Base-by-base conservation (phyloP, 2,888 invertebrate genomes). In the Andrena praecox region DNA sequence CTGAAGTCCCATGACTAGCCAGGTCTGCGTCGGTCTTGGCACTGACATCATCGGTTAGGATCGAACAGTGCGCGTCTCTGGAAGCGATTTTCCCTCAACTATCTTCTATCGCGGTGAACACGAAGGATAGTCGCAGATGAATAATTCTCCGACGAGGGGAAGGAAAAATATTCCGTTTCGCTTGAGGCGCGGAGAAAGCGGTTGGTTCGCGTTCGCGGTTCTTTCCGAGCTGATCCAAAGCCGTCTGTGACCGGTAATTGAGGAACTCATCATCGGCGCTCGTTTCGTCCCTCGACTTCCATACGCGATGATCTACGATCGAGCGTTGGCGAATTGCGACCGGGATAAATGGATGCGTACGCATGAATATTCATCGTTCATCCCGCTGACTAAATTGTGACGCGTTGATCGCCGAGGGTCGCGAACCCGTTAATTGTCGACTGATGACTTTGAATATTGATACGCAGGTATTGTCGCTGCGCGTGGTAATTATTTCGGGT, bases 181-280 rank as follows among this genome's bases (percentile, higher is more conserved):
- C 85, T 80, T 86, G 86, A 77, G 87, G 67, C 77, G 52, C 79
- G 88, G 91, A 91, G 91, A 91, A 91, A 91, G 91, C 89, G 76
- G 71, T 56, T 72, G 60, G 52, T 31, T 77, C 62, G 71, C 50
- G 72, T 69, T 33, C 27, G 71, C 35, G 62, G 59, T 62, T 73
- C 72, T 56, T 69, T 62, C 35, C 33, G 59, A 16, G 48, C 74
- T 82, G 78, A 85, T 85, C 87, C 75, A 42, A 24, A 66, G 69
- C 79, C 63, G 72, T 66, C 60, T 79, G 68, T 69, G 79, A 79
- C 85, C 62, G 73, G 84, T 81, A 79, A 86, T 86, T 84, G 80
- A 63, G 54, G 64, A 75, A 68, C 74, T 74, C 74, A 81, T 77
- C 77, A 81, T 67, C 74, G 54, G n/a, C 50, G n/a, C 52, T 64